Evolutionary conservation across 2,888 invertebrate species (phyloP), one percentile per base, ranked within the genome.

Genomic region (Heliconius hortense): DNA sequence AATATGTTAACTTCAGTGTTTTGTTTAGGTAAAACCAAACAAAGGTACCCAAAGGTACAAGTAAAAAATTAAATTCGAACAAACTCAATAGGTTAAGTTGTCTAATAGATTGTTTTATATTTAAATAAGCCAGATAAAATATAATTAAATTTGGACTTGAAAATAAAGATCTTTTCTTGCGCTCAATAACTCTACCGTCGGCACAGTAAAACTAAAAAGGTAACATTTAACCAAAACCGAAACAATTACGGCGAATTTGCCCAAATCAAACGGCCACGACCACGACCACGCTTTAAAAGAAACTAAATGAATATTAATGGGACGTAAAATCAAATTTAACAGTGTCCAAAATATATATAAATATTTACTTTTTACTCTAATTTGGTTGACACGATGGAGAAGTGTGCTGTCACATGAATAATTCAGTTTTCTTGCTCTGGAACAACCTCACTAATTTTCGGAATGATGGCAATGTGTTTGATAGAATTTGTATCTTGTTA

Each of bases 351-450:
- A 73, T 75, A 78, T 69, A 72, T 59, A 21, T 70, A 78, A 75
- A 74, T 69, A 75, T 76, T 67, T 60, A 63, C 72, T 81, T 81
- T 81, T 81, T 81, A 77, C 78, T 24, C 66, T 77, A 79, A 78
- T 78, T 69, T 69, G 71, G 77, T 76, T 80, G 80, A 79, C 81
- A 79, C 79, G 79, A 69, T 31, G 56, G 56, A 60, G 67, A 13
- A 60, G 28, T 26, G 68, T 39, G 56, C 43, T 69, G 64, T 59
- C 39, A 0, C 15, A 74, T 79, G 79, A 77, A 79, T 79, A 68
- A 79, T 79, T 75, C 78, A 79, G 62, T 28, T 15, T 7, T 26
- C 43, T 59, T 59, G 21, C 35, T 64, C 35, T 63, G 39, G 18
- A 53, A 72, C 68, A 24, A 59, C 43, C 15, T 31, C 59, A 39